Percentiles rank a stretch among this genome's conserved stretches.
phyloP scores from a whole-genome alignment of 2,113 vertebrate genomes.

The Indri indri region DNA sequence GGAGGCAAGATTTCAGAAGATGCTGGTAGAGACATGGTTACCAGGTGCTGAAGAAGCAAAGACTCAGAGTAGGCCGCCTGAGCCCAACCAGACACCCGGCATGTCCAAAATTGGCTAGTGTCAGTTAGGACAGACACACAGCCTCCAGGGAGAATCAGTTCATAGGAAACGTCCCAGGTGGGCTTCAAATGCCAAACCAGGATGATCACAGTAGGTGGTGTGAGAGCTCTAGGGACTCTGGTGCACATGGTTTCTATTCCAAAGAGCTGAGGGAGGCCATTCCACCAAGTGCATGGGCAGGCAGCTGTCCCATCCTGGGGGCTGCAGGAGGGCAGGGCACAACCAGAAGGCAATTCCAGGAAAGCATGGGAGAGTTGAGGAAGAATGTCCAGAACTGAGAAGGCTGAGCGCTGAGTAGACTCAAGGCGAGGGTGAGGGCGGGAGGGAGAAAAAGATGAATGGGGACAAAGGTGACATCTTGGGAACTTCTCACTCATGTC shows the following conservation, averaged over 20 bases:
- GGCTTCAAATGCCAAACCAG: slow-evolving; percentile 22
- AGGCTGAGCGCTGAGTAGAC: not conserved
- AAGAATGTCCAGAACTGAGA: not conserved
- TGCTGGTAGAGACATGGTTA: not conserved
- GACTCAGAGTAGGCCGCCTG: not conserved
- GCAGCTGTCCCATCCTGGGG: not conserved
- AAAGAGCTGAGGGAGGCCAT: not conserved
- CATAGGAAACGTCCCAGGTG: not conserved
- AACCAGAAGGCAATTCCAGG: not conserved
- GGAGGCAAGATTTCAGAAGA: not conserved
- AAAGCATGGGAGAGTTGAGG: not conserved
- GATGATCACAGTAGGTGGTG: not conserved
- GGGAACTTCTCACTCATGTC: too few relatives aligned
- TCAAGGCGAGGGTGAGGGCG: not conserved
- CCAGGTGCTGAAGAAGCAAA: not conserved
- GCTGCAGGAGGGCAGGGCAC: not conserved
- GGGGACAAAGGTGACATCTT: too few relatives aligned
- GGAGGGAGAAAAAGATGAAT: too few relatives aligned
- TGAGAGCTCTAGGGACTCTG: not conserved
- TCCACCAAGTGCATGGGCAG: not conserved
- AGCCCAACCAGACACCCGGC: not conserved
- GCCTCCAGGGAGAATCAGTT: not conserved
- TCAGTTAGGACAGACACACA: not conserved
- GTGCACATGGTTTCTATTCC: not conserved
- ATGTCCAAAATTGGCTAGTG: not conserved